Evolutionary conservation across 1,140 invertebrate genomes (phyloP), one percentile per base, ranked within the genome.

Genomic region (Diploscapter pachys): DNA sequence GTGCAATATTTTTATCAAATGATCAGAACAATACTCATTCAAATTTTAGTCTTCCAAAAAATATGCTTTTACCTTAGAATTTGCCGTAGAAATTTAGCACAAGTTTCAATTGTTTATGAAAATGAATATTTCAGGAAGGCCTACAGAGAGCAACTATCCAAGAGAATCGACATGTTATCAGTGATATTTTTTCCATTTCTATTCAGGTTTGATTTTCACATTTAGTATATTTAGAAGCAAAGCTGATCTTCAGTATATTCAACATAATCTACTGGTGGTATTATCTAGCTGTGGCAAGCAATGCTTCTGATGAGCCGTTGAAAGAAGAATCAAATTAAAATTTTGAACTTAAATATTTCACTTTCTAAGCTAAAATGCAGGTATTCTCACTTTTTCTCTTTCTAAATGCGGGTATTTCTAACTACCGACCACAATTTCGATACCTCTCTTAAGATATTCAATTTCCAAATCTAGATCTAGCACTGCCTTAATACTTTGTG

Each of bases 201-300:
- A 31, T 31, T 31, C 31, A 31, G 31, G 31, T 31, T 31, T 31
- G 31, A 31, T 31, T 31, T 31, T 31, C 31, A 31, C n/a, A 31
- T 31, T 1, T 1, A 31, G 1, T 31, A 31, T 31, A 31, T 31
- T 31, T 31, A 31, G 31, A 31, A 31, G 31, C 31, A 31, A 31
- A 31, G 31, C 31, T 31, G 31, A 31, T 31, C 48, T 88, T 87
- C 75, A 79, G 82, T 31, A 53, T 87, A 8, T 86, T 87, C 73
- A 87, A 87, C 69, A 79, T 83, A 51, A 78, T 83, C 76, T 87
- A 87, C 72, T 87, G 86, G 86, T 83, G 72, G 31, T 76, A 82
- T 63, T 82, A 82, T 67, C 73, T 82, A 51, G 55, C 57, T n/a
- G 72, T 31, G 31, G 31, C 31, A 31, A 31, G 31, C 31, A 31